A percentile compares a stretch with the other conserved stretches of the same genome.
Conservation (phyloP, 2,888 invertebrate genomes). For the Steinernema hermaphroditum region DNA sequence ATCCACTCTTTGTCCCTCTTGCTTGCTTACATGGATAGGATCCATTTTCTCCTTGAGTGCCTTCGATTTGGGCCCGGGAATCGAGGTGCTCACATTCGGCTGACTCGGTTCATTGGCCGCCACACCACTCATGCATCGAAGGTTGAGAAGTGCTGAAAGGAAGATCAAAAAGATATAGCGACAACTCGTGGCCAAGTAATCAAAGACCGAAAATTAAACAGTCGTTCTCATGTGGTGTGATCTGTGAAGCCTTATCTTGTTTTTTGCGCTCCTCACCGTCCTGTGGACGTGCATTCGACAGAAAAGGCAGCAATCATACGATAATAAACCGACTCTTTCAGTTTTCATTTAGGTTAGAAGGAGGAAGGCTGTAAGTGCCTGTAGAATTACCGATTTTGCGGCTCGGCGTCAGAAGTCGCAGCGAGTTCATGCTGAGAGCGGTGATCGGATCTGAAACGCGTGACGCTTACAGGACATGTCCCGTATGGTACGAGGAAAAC, state of each 20-base stretch:
- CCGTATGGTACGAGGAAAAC: neutral
- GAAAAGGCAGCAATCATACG: too few relatives aligned
- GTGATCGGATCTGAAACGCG: neutral
- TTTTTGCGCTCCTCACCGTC: too few relatives aligned
- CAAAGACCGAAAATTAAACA: neutral
- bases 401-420: neutral
- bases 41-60: conserved; percentile 55
- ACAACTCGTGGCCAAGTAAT: neutral
- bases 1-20: neutral
- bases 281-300: too few relatives aligned
- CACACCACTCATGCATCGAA: conserved; percentile 33
- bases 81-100: conserved; percentile 55
- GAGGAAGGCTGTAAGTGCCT: too few relatives aligned
- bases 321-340: too few relatives aligned
- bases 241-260: neutral
- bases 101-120: conserved; percentile 56
- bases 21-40: conserved; percentile 55
- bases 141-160: neutral
- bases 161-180: neutral
- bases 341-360: too few relatives aligned
- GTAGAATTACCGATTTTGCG: conserved; percentile 6
- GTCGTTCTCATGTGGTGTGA: neutral
- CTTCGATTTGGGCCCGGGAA: conserved; percentile 63
- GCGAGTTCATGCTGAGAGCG: conserved; percentile 8
- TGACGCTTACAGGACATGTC: conserved; percentile 5